Evolutionary conservation across 1,140 invertebrate genomes (phyloP).

Genomic region (Phthorimaea operculella): DNA sequence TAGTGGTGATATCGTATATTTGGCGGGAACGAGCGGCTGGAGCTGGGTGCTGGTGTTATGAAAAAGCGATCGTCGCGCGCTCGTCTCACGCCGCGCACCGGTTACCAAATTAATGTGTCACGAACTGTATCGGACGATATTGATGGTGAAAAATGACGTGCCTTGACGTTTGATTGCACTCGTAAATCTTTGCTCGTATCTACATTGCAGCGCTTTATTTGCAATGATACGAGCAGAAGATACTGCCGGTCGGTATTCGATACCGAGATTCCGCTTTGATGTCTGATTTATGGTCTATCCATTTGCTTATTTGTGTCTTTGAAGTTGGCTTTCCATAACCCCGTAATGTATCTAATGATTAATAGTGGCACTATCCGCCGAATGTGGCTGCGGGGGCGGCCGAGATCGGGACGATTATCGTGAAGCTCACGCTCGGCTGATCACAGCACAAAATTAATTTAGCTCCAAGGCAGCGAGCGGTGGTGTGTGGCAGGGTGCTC

Average conservation of each 20-base stretch:
- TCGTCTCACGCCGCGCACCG: conserved; percentile 18
- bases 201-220: conserved; percentile 10
- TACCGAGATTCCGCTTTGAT: neutral
- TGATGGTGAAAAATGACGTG: conserved; percentile 33
- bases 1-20: neutral
- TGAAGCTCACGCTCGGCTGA: conserved; percentile 36
- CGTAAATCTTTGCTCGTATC: conserved; percentile 27
- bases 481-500: conserved; percentile 9
- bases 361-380: conserved; percentile 29
- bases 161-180: conserved; percentile 33
- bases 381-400: conserved; percentile 21
- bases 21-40: neutral
- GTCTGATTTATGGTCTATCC: neutral
- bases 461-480: conserved; percentile 38
- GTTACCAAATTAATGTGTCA: conserved; percentile 40
- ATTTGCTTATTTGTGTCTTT: neutral
- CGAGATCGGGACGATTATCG: conserved; percentile 48
- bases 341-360: conserved; percentile 19
- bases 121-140: conserved; percentile 30
- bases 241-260: neutral
- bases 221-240: neutral
- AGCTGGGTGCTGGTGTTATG: conserved; percentile 12
- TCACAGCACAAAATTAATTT: conserved; percentile 58
- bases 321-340: neutral
- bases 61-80: conserved; percentile 25